These are phyloP conservation scores for Malurus elegans DNA, from an alignment of 2,113 vertebrate species.

Conservation along the genomic window DNA sequence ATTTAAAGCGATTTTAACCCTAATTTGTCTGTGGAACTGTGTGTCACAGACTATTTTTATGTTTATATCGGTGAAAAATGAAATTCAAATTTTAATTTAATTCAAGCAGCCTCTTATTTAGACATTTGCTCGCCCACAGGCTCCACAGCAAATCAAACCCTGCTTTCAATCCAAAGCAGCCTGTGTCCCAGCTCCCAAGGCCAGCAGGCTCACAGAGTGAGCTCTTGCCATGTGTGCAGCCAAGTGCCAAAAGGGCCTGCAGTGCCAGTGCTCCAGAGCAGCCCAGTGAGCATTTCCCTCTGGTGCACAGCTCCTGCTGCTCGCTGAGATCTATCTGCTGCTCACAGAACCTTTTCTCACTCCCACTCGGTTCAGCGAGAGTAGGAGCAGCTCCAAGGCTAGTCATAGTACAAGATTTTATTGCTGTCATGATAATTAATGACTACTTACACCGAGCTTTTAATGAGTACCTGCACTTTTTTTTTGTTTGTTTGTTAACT, in stretches of 20 bases:
- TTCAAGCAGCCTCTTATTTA: neutral
- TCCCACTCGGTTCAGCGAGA: neutral
- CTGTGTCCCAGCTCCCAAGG: neutral
- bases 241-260: neutral
- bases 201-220: neutral
- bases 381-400: neutral
- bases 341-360: neutral
- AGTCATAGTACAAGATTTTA: neutral
- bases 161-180: neutral
- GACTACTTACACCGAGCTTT: neutral
- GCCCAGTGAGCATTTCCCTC: neutral
- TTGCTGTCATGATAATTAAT: slow-evolving; percentile 1
- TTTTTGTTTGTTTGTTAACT: neutral
- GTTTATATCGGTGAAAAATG: neutral
- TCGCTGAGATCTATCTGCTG: neutral
- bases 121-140: neutral
- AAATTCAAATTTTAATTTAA: neutral
- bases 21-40: neutral
- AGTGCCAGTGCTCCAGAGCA: neutral
- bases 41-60: neutral
- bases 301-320: neutral
- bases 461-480: neutral
- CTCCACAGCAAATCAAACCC: neutral
- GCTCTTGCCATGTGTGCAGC: neutral
- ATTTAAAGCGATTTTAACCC: neutral